Base-by-base conservation (phyloP, 2,888 invertebrate species). In the Empis stercorea region DNA sequence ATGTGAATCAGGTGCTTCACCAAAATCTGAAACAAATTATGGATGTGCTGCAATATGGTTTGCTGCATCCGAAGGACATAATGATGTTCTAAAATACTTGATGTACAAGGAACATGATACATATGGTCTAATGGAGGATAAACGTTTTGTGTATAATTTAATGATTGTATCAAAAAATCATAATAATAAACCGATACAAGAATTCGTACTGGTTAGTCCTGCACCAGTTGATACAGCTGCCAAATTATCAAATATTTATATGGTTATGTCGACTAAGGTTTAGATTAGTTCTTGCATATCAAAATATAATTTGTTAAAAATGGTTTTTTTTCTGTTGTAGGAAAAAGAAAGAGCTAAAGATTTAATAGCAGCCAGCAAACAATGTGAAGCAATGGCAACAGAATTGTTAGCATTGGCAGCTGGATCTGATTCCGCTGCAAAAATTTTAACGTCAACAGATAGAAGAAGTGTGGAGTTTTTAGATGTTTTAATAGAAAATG, bases 291-390 rank as follows among this genome's bases (percentile, higher is more conserved):
- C 13, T 13, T n/a, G n/a, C n/a, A n/a, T n/a, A n/a, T n/a, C n/a
- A n/a, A n/a, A n/a, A n/a, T n/a, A n/a, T n/a, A n/a, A n/a, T n/a
- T n/a, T n/a, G n/a, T n/a, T n/a, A n/a, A n/a, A n/a, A n/a, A n/a
- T 4, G 1, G 10, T 16, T 7, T 3, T 23, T 39, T 23, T n/a
- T n/a, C n/a, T n/a, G n/a, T n/a, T 36, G 3, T 13, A 83, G 80
- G 96, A 97, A 73, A 97, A 99, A 73, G 99, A 99, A 73, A 78
- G 99, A 64, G 93, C 96, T 51, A 91, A 91, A 73, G 99, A 99
- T 72, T 76, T 99, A 55, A 86, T 92, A 60, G 86, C 88, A 23
- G 96, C 96, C 34, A 92, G 94, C 10, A 91, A 91, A 64, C 94
- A 91, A 70, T 96, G 96, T 66, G 97, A 99, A 71, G 80, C 83